Percentiles rank a stretch among this genome's conserved stretches.
phyloP scores from a whole-genome alignment of 2,113 vertebrate genomes.

The Microcebus griseorufus region DNA sequence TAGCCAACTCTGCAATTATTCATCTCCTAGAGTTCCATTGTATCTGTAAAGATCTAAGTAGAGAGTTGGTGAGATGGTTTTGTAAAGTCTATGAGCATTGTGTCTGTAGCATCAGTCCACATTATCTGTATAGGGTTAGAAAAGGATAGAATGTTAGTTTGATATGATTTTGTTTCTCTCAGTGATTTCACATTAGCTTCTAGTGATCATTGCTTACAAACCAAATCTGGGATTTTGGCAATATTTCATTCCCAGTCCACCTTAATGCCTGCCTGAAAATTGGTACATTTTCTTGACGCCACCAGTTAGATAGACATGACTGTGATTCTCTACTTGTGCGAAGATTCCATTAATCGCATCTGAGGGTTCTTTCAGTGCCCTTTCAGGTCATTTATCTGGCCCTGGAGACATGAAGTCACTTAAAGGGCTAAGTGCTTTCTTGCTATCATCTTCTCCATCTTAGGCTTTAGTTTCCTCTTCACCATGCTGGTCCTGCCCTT shows the following conservation, averaged over 20 bases:
- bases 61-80: neutral
- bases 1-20: neutral
- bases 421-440: neutral
- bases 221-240: neutral
- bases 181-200: neutral
- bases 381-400: neutral
- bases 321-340: neutral
- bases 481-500: neutral
- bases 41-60: neutral
- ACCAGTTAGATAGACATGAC: neutral
- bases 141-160: neutral
- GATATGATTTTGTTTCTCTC: neutral
- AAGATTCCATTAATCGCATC: neutral
- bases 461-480: conserved; percentile 22
- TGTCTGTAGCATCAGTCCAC: neutral
- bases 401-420: neutral
- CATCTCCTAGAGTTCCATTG: rapidly evolving
- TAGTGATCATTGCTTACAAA: neutral
- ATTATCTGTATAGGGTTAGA: neutral
- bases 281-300: neutral
- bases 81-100: neutral
- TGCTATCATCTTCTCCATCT: neutral
- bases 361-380: neutral
- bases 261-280: neutral
- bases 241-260: neutral